Percentiles rank a stretch among this genome's conserved stretches.
Conservation (phyloP, 1,140 invertebrate genomes). For the Drosophila kikkawai region DNA sequence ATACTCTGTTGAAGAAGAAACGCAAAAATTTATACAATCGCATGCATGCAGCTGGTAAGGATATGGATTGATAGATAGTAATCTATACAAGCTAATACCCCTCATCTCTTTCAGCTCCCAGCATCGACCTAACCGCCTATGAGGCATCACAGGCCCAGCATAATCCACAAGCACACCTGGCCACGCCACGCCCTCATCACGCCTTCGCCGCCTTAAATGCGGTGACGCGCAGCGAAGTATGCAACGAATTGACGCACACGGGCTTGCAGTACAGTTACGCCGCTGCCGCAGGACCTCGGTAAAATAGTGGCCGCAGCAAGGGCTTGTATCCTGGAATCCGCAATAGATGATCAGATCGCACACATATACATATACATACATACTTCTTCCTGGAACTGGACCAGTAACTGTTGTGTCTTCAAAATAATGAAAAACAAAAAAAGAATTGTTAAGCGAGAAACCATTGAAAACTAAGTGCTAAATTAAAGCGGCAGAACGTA, state of each 20-base stretch:
- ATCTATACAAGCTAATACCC: constrained; percentile 56
- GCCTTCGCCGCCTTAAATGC: constrained; percentile 67
- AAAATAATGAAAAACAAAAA: constrained; percentile 48
- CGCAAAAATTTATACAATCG: constrained; percentile 82
- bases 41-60: constrained; percentile 73
- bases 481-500: constrained; percentile 48
- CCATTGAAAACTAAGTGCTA: constrained; percentile 81
- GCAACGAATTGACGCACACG: constrained; percentile 59
- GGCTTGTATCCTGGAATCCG: constrained; percentile 14
- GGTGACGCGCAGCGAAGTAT: constrained; percentile 54
- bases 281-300: constrained; percentile 48
- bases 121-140: constrained; percentile 60
- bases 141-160: constrained; percentile 45
- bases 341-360: constrained; percentile 27
- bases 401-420: constrained; percentile 85
- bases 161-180: constrained; percentile 39
- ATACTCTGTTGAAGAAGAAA: constrained; percentile 78
- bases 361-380: constrained; percentile 56
- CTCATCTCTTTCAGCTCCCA: constrained; percentile 34
- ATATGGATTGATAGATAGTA: constrained; percentile 1
- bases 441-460: constrained; percentile 57
- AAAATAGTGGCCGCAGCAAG: constrained; percentile 40
- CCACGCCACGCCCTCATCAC: constrained; percentile 61
- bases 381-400: constrained; percentile 85
- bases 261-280: constrained; percentile 65